Evolutionary conservation across 2,888 invertebrate genomes (phyloP).

Genomic region (Nasonovia ribisnigri): DNA sequence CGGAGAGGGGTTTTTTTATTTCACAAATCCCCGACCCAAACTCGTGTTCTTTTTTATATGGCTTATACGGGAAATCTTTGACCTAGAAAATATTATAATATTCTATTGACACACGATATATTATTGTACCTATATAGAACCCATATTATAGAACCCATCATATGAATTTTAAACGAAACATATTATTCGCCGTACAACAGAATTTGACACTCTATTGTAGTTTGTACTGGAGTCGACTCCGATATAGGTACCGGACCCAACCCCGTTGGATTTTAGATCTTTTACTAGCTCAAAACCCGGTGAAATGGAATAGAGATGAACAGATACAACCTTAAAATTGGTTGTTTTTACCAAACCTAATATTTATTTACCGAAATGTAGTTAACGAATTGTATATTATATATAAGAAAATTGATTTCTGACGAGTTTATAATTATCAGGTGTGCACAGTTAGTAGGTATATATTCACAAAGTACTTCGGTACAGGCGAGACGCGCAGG

Average conservation of each 20-base stretch:
- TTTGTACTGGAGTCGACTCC: too few relatives aligned
- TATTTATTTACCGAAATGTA: background rate
- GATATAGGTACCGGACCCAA: too few relatives aligned
- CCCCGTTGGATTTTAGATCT: too few relatives aligned
- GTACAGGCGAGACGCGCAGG: background rate
- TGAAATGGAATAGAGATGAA: background rate
- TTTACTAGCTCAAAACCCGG: too few relatives aligned
- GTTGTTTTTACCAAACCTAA: background rate
- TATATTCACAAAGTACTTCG: background rate
- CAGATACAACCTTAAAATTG: background rate
- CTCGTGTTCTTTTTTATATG: background rate
- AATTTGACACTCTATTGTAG: too few relatives aligned
- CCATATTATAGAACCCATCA: background rate
- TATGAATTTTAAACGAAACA: background rate
- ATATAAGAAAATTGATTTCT: background rate
- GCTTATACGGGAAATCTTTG: background rate
- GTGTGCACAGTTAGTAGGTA: too few relatives aligned
- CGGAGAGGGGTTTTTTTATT: background rate
- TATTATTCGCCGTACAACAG: background rate
- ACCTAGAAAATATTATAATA: background rate
- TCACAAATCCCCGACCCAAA: background rate
- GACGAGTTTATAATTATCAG: slow-evolving; percentile 11
- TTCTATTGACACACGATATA: background rate
- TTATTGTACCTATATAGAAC: background rate
- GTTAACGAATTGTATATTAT: background rate